Conservation (phyloP, 2,888 invertebrate species). For the Hetaerina titia region DNA sequence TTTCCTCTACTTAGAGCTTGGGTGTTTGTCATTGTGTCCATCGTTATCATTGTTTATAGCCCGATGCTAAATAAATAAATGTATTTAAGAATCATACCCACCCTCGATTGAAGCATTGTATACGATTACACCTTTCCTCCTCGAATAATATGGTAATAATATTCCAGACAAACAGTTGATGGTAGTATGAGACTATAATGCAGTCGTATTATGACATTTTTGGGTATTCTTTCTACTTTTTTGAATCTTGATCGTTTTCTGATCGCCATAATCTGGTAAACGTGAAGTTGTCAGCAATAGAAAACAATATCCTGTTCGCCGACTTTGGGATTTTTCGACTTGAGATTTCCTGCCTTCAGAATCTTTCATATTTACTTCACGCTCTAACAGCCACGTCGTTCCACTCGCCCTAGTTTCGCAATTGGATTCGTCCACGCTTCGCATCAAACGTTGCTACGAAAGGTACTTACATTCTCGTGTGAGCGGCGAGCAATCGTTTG, state of each 20-base stretch:
- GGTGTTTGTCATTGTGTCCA: too few species aligned
- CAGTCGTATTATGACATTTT: too few species aligned
- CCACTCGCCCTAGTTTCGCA: background rate
- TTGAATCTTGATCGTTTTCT: background rate
- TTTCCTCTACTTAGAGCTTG: too few species aligned
- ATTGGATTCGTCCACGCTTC: conserved; percentile 21
- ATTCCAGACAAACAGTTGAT: too few species aligned
- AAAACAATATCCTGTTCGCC: background rate
- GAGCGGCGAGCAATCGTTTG: background rate
- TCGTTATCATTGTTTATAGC: too few species aligned
- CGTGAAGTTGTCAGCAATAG: background rate
- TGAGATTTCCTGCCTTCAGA: background rate
- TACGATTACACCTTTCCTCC: background rate
- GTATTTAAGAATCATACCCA: too few species aligned
- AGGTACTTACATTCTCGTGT: background rate
- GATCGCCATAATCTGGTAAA: background rate
- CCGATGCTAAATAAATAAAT: too few species aligned
- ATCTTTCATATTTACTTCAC: background rate
- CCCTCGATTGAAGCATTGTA: too few species aligned
- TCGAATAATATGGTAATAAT: too few species aligned
- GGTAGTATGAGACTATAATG: too few species aligned
- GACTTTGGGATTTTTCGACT: background rate
- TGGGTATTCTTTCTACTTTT: too few species aligned
- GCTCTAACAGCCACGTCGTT: background rate
- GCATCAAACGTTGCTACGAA: background rate